Base-by-base conservation (phyloP, 2,797 vertebrate species). In the Sebastes matsubarae region DNA sequence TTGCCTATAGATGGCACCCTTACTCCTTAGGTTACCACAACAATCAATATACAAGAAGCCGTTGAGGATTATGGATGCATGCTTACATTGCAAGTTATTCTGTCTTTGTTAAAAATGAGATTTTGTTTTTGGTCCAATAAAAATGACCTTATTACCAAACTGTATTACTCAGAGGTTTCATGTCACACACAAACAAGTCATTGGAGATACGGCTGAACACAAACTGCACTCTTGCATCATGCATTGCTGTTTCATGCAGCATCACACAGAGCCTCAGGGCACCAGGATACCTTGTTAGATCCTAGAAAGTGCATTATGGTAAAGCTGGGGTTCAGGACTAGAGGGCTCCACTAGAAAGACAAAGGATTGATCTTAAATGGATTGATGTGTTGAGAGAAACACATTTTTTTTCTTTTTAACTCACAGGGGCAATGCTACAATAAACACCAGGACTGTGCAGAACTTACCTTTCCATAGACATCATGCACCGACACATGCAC, bases 301-400 rank as follows among this genome's bases (percentile, higher is more conserved):
- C 98, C 98, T 97, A 99, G 97, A 97, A 99, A 98, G 96, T 99
- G 98, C 97, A 99, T 97, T 95, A 99, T 99, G 94, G 98, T 99
- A 95, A 97, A 99, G 97, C 98, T 99, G 96, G 98, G 97, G 90
- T 99, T 99, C 97, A 99, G 97, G 95, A 99, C 97, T 97, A 99
- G 96, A 93, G 98, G 98, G 80, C 97, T 99, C 97, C 97, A 99
- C 97, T 99, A 97, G 90, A 98, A 96, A 94, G 94, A 94, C 96
- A 97, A 95, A 94, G 90, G 86, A 80, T 89, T 86, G 77, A 81
- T 68, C 88, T 91, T 89, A 72, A 88, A 81, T 85, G 52, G 59
- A 75, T 25, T 72, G 70, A 75, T 66, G 52, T 67, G 55, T 79
- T 72, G 52, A 87, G 42, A 36, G 58, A 85, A 58, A 78, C 10